Evolutionary conservation across 2,888 invertebrate genomes (phyloP).

Genomic region (Zootermopsis nevadensis): DNA sequence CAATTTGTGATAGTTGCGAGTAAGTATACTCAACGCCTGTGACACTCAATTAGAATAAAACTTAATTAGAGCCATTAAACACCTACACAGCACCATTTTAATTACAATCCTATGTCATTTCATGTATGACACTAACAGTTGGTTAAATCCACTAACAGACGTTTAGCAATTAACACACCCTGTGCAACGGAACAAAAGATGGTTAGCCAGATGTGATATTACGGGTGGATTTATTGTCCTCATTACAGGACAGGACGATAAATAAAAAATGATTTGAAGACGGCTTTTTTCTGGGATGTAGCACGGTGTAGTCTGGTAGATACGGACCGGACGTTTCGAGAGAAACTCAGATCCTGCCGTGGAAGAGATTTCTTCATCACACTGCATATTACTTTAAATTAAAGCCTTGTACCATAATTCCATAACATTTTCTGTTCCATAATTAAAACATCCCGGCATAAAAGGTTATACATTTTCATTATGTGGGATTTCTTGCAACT

Average conservation of each 20-base stretch:
- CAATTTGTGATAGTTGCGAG: neutral
- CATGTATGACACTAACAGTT: neutral
- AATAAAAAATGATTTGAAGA: too few relatives aligned
- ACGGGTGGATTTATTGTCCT: too few relatives aligned
- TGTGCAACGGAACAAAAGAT: too few relatives aligned
- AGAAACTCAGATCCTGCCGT: too few relatives aligned
- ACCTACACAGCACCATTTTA: neutral
- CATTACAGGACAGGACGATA: too few relatives aligned
- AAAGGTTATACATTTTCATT: neutral
- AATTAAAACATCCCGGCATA: neutral
- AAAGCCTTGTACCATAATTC: neutral
- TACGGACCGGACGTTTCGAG: too few relatives aligned
- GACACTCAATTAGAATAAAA: slow-evolving; percentile 2
- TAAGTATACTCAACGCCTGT: neutral
- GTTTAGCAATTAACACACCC: neutral
- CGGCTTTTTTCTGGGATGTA: too few relatives aligned
- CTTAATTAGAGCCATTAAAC: neutral
- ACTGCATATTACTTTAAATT: neutral
- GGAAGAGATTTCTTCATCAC: neutral
- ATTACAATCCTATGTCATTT: neutral
- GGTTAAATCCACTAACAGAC: neutral
- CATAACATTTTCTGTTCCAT: neutral
- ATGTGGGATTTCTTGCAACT: neutral
- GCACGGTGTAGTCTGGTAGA: too few relatives aligned
- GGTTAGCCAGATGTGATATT: too few relatives aligned